Evolutionary conservation across 2,113 vertebrate genomes (phyloP), one percentile per base, ranked within the genome.

Genomic region (Myocastor coypus): DNA sequence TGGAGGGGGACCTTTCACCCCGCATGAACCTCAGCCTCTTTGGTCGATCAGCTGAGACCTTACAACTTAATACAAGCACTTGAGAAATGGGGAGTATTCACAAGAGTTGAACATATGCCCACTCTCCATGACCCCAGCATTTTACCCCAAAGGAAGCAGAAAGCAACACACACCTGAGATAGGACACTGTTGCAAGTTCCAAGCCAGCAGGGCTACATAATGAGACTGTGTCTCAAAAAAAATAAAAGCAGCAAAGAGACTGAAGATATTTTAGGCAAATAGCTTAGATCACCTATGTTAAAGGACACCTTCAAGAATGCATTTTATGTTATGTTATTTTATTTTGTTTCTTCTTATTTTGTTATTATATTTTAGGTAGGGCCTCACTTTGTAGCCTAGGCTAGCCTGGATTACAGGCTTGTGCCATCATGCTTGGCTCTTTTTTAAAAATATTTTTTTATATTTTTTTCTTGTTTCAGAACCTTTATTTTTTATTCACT

Each of bases 131-230:
- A 94, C 28, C n/a, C 34, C 55, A 55, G 13, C 77, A 64, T 83
- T 92, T 86, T 83, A 50, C 59, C 40, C 42, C 73, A 83, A 80
- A 93, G 68, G 83, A 96, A 94, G 59, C 4, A 92, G 83, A 83
- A 73, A 66, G 12, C 42, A 90, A 42, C 68, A 2, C n/a, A 40
- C 2, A 9, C n/a, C 69, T 73, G 69, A 24, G n/a, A 19, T 37
- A 73, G 69, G 69, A 73, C 7, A 20, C 37, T 34, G 34, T 3
- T 9, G 17, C 7, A 71, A 71, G 34, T 46, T 46, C 46, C 46
- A 46, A 46, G 46, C 46, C 46, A 46, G 46, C 46, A 46, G 46
- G 46, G 46, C 46, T 46, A 46, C 8, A 46, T 46, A 46, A 46
- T 46, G 46, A 46, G 46, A 46, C 46, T 8, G 5, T 46, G 46